Evolutionary conservation across 2,888 invertebrate species (phyloP).

Genomic region (Tetragnatha montana): DNA sequence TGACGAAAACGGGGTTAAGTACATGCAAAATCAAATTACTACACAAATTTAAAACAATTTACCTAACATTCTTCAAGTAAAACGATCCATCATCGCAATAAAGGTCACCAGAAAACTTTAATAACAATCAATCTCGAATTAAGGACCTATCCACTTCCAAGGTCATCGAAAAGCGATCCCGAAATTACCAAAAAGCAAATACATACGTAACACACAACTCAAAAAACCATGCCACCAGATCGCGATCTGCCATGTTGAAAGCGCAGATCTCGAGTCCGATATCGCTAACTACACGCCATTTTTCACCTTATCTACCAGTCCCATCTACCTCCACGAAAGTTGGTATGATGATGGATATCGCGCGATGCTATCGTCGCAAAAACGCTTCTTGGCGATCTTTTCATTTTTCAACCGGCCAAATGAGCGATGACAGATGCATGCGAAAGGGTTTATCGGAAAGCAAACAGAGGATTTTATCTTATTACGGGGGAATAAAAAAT

Average conservation of each 20-base stretch:
- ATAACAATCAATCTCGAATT: background rate
- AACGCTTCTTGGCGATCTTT: slow-evolving; percentile 6
- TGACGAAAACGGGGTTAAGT: too few relatives aligned
- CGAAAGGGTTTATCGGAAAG: slow-evolving; percentile 52
- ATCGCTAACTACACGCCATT: slow-evolving; percentile 47
- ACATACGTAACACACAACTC: background rate
- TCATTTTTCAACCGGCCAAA: slow-evolving; percentile 13
- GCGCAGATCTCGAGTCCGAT: slow-evolving; percentile 28
- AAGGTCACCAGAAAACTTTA: background rate
- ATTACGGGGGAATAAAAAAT: slow-evolving; percentile 11
- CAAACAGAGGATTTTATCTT: slow-evolving; percentile 50
- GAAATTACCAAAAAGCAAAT: slow-evolving; percentile 5
- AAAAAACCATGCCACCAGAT: slow-evolving; percentile 29
- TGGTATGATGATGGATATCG: slow-evolving; percentile 36
- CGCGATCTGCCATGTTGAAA: slow-evolving; percentile 1
- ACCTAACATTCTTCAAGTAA: too few relatives aligned
- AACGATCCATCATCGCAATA: background rate
- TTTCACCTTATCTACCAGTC: slow-evolving; percentile 18
- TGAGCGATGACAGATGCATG: slow-evolving; percentile 54
- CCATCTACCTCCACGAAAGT: slow-evolving; percentile 22
- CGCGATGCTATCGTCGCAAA: background rate
- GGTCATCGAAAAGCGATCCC: slow-evolving; percentile 1
- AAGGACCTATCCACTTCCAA: slow-evolving; percentile 17
- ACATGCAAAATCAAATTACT: too few relatives aligned
- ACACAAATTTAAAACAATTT: too few relatives aligned